phyloP scores from a whole-genome alignment of 2,797 vertebrate genomes.

The Myiothlypis chrysogaster region DNA sequence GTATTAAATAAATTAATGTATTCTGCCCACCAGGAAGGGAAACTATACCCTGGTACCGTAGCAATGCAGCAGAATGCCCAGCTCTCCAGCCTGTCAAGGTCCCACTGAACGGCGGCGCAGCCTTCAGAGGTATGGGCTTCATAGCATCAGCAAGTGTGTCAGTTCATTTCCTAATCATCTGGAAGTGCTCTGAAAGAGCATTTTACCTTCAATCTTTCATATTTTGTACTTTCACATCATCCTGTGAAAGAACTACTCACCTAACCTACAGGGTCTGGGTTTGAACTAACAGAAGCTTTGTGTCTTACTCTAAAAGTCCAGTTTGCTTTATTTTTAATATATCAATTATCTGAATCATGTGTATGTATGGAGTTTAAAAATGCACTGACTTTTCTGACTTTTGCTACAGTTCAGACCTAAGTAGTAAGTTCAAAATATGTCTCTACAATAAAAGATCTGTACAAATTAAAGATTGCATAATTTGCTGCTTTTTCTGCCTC shows the following conservation, averaged over 20 bases:
- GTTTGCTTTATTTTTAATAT: neutral
- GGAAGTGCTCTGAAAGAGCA: neutral
- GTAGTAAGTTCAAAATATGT: neutral
- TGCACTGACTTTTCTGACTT: neutral
- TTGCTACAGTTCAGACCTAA: neutral
- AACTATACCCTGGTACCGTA: neutral
- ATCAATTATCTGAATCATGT: neutral
- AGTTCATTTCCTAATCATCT: neutral
- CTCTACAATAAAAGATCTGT: neutral
- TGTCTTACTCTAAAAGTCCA: neutral
- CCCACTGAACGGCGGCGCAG: neutral
- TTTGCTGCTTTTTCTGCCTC: neutral
- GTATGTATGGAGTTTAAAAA: neutral
- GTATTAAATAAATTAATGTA: neutral
- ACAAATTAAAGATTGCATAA: neutral
- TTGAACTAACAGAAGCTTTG: fast-evolving
- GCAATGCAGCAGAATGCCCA: neutral
- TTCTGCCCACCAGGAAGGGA: neutral
- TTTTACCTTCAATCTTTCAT: neutral
- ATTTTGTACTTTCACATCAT: neutral
- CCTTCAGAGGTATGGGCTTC: no score
- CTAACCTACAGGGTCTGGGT: neutral
- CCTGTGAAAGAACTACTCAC: neutral
- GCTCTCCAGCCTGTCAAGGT: neutral
- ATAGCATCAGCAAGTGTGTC: neutral